A percentile compares a stretch with the other conserved stretches of the same genome.
Evolutionary conservation across 37 sponge, comb jelly and placozoan genomes (phyloP).

Genomic region (Geodia barretti): DNA sequence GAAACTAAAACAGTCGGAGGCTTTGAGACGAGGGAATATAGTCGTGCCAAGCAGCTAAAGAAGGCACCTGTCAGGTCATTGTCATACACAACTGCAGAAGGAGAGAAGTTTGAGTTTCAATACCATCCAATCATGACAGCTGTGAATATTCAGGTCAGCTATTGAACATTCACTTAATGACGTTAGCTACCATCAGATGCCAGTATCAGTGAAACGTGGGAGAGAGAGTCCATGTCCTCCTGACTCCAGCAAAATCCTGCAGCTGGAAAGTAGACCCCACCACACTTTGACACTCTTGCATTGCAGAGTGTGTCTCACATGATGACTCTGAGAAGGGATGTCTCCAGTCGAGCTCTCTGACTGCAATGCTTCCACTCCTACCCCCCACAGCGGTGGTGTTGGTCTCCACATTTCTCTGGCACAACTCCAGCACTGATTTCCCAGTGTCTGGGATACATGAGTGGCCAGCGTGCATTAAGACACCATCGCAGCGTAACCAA

Average conservation of each 20-base stretch:
- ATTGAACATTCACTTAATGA: too few species aligned
- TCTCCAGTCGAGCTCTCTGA: conserved; percentile 50
- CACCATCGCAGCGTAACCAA: not conserved
- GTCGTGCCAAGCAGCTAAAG: conserved; percentile 25
- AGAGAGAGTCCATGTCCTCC: conserved; percentile 5
- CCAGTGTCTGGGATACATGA: conserved; percentile 33
- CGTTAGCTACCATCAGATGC: conserved; percentile 45
- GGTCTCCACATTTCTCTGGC: conserved; percentile 28
- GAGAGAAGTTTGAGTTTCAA: too few species aligned
- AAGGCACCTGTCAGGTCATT: conserved; percentile 50
- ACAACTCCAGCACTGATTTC: conserved; percentile 20
- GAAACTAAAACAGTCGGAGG: conserved; percentile 10
- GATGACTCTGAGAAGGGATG: too few species aligned
- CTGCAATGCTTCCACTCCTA: conserved; percentile 2
- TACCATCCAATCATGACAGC: not conserved
- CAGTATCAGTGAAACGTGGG: conserved; percentile 6
- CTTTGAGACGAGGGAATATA: not conserved
- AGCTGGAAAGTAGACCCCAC: not conserved
- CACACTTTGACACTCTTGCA: too few species aligned
- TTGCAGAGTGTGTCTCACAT: too few species aligned
- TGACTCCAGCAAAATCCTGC: conserved; percentile 22
- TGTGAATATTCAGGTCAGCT: not conserved
- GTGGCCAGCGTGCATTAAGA: not conserved
- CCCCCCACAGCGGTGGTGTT: conserved; percentile 12
- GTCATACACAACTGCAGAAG: conserved; percentile 43